phyloP scores from a whole-genome alignment of 1,140 invertebrate species.

The Heliconius eleuchia region DNA sequence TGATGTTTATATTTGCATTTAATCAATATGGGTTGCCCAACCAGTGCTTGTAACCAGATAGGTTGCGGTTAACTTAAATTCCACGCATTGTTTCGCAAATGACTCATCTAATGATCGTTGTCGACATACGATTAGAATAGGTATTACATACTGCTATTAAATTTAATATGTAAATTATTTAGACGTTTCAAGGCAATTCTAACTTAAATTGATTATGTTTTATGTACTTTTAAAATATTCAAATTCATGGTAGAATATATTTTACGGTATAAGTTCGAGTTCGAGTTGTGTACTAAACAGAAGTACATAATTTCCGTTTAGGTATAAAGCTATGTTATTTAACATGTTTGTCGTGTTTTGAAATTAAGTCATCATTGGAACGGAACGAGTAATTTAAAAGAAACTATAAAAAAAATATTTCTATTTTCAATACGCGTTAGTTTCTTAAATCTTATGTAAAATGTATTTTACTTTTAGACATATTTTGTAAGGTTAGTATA shows the following conservation, averaged over 20 bases:
- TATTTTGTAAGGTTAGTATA: too few relatives aligned
- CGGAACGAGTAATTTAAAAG: too few relatives aligned
- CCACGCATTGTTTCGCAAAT: not conserved
- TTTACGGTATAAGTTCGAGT: too few relatives aligned
- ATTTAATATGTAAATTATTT: not conserved
- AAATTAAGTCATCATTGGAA: too few relatives aligned
- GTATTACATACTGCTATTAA: not conserved
- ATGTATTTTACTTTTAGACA: too few relatives aligned
- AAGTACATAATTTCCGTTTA: too few relatives aligned
- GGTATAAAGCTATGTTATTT: too few relatives aligned
- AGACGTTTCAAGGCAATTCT: not conserved
- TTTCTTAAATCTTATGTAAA: too few relatives aligned
- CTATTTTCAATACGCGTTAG: too few relatives aligned
- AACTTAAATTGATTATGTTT: not conserved
- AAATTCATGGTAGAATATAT: too few relatives aligned
- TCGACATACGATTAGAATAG: not conserved
- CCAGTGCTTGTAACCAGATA: not conserved
- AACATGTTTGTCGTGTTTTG: not conserved
- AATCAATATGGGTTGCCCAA: not conserved
- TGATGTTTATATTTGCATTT: not conserved
- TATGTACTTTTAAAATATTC: not conserved
- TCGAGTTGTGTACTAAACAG: not conserved
- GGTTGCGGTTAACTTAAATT: conserved; percentile 12
- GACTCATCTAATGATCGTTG: not conserved
- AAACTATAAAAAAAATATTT: too few relatives aligned